These are phyloP conservation scores for Agelaius tricolor DNA, from an alignment of 2,113 vertebrate genomes.

Conservation along the genomic window DNA sequence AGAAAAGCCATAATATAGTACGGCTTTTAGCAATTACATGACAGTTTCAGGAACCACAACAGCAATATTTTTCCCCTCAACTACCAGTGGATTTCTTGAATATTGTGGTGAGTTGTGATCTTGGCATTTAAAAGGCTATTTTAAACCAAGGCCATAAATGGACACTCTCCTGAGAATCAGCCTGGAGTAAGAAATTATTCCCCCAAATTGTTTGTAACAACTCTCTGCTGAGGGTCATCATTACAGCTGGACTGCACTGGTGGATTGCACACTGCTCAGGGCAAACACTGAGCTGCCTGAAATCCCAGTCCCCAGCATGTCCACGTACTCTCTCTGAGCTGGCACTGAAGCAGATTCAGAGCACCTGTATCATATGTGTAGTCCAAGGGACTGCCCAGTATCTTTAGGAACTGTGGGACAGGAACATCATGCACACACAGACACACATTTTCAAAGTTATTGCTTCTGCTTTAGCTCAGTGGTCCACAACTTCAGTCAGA, in stretches of 20 bases:
- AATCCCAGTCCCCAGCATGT: background rate
- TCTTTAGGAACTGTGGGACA: background rate
- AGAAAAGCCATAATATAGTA: slow-evolving; percentile 9
- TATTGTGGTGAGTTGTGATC: background rate
- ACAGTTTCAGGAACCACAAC: background rate
- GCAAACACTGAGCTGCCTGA: background rate
- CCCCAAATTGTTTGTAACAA: background rate
- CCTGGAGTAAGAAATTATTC: background rate
- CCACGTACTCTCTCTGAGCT: background rate
- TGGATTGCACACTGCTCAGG: background rate
- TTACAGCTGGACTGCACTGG: background rate
- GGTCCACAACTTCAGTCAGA: background rate
- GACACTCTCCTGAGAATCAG: background rate
- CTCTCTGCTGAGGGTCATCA: background rate
- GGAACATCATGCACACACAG: fast-evolving
- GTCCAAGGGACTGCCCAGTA: background rate
- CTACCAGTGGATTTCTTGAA: background rate
- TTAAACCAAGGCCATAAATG: background rate
- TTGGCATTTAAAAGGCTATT: background rate
- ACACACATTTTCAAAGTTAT: background rate
- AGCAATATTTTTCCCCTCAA: background rate
- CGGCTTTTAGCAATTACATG: background rate
- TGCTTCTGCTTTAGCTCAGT: background rate
- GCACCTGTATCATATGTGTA: fast-evolving
- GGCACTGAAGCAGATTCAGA: background rate